These are phyloP conservation scores for Grantiella picta DNA, from an alignment of 2,113 vertebrate genomes.

Conservation along the genomic window DNA sequence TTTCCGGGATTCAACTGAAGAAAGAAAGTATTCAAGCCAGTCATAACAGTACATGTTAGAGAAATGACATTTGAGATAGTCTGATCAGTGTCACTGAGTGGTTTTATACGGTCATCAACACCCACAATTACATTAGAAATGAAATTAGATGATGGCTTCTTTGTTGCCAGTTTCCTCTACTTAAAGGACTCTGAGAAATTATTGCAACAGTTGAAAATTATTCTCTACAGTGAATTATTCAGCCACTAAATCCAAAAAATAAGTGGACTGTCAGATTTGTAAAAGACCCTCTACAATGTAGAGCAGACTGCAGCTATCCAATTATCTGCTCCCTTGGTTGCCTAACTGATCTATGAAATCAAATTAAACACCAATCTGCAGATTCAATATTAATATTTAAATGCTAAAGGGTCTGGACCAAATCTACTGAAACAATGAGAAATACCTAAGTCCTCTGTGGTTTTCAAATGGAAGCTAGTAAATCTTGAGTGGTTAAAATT, in stretches of 20 bases:
- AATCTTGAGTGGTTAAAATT: neutral
- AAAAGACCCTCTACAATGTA: neutral
- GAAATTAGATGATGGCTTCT: neutral
- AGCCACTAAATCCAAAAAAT: slow-evolving; percentile 19
- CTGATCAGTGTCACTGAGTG: neutral
- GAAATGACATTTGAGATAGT: neutral
- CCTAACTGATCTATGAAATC: slow-evolving; percentile 54
- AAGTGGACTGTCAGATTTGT: slow-evolving; percentile 13
- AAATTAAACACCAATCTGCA: slow-evolving; percentile 37
- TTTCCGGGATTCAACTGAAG: neutral
- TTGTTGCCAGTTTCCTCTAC: neutral
- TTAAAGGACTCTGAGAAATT: neutral
- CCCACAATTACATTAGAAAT: neutral
- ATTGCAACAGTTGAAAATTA: neutral
- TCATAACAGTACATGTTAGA: neutral
- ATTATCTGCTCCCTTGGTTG: slow-evolving; percentile 41
- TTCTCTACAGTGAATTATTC: slow-evolving; percentile 5
- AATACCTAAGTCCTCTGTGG: neutral
- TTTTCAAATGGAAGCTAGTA: neutral
- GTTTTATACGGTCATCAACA: neutral
- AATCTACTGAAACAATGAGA: slow-evolving; percentile 9
- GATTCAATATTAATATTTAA: slow-evolving; percentile 15
- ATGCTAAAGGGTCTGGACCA: neutral
- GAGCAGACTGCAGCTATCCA: neutral
- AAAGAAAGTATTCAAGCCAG: neutral